Percentiles rank a stretch among this genome's conserved stretches.
These are phyloP conservation scores for Hippopotamyrus pictus DNA, from an alignment of 2,797 vertebrate genomes.

Conservation along the genomic window DNA sequence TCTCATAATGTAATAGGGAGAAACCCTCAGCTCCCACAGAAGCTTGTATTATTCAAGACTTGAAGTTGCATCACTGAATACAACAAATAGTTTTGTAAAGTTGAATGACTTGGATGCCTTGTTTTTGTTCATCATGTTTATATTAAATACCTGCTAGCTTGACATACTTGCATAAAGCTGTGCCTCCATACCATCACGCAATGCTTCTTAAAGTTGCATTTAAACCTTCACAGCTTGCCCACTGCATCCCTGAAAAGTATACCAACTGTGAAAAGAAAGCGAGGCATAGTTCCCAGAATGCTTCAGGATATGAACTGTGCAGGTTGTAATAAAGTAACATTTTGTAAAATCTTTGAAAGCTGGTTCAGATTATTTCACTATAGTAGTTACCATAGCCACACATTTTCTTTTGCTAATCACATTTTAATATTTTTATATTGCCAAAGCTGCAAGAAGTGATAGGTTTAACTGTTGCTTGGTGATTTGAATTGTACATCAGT, in stretches of 20 bases:
- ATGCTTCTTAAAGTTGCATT: background rate
- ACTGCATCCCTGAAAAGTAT: background rate
- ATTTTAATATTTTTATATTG: background rate
- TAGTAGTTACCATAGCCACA: background rate
- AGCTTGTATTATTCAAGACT: background rate
- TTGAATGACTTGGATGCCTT: background rate
- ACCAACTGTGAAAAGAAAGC: background rate
- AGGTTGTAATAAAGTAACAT: background rate
- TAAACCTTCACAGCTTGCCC: background rate
- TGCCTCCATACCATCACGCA: background rate
- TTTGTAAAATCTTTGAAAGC: background rate
- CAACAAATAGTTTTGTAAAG: constrained; percentile 3
- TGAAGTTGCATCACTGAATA: background rate
- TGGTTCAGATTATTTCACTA: background rate
- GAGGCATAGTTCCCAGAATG: background rate
- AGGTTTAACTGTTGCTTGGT: background rate
- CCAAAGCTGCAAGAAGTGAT: background rate
- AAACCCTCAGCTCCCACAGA: background rate
- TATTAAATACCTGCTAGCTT: background rate
- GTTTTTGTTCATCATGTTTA: background rate
- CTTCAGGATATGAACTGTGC: background rate
- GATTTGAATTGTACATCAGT: background rate
- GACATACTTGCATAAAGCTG: background rate
- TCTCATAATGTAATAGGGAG: background rate
- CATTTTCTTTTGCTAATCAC: background rate